These are phyloP conservation scores for Perccottus glenii DNA, from an alignment of 2,113 vertebrate genomes.

Conservation along the genomic window DNA sequence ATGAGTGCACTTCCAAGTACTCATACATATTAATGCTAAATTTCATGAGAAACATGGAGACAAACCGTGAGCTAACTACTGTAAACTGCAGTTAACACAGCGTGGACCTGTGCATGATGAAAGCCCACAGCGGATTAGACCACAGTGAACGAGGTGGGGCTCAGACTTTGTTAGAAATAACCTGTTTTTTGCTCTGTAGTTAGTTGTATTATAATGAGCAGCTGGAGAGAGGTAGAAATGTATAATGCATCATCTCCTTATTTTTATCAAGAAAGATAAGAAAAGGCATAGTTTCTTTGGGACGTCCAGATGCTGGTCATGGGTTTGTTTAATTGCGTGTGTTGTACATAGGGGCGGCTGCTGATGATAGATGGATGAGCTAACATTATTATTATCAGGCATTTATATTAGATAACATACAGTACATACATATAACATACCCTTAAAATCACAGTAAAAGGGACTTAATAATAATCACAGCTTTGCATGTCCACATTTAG, in stretches of 20 bases:
- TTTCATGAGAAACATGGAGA: conserved; percentile 10
- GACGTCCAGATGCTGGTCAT: conserved; percentile 67
- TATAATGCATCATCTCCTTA: conserved; percentile 62
- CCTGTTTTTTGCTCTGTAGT: conserved; percentile 53
- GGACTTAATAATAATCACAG: neutral
- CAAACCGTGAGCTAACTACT: conserved; percentile 1
- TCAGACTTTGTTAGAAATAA: conserved; percentile 47
- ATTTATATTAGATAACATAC: no score
- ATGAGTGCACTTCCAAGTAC: conserved; percentile 17
- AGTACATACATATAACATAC: no score
- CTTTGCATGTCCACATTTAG: conserved; percentile 31
- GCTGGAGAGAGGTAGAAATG: conserved; percentile 55
- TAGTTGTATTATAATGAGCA: conserved; percentile 60
- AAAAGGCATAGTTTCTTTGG: conserved; percentile 62
- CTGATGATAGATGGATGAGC: no score
- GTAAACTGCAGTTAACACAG: conserved; percentile 6
- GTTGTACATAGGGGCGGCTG: no score
- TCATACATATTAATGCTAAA: conserved; percentile 41
- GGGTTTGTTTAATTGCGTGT: conserved; percentile 31
- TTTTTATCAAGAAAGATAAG: conserved; percentile 61
- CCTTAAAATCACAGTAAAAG: no score
- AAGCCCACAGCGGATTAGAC: conserved; percentile 6
- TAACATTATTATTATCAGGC: no score
- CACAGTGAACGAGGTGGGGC: conserved; percentile 24
- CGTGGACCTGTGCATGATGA: neutral